Conservation (phyloP, 92 coral and sea anemone species). For the Pocillopora meandrina region DNA sequence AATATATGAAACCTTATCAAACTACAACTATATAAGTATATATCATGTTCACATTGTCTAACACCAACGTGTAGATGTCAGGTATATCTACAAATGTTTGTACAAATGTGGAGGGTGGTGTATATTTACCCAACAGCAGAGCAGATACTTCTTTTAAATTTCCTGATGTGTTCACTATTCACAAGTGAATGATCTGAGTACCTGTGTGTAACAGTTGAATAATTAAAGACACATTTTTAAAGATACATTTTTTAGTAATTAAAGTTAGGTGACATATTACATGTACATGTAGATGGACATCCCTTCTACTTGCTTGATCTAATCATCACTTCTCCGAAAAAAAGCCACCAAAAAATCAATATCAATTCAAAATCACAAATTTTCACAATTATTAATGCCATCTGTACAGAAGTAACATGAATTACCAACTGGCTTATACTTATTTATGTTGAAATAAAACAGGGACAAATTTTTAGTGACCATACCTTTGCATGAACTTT, state of each 20-base stretch:
- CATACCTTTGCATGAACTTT: slow-evolving; percentile 85
- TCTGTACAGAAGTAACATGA: background rate
- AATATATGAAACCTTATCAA: too few relatives aligned
- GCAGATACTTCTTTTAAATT: slow-evolving; percentile 26
- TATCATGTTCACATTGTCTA: background rate
- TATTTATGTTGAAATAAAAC: background rate
- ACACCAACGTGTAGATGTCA: background rate
- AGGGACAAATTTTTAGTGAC: slow-evolving; percentile 15
- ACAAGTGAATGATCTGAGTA: slow-evolving; percentile 15
- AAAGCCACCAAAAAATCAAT: too few relatives aligned
- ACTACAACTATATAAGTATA: background rate
- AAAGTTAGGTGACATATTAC: too few relatives aligned
- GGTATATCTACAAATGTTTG: background rate
- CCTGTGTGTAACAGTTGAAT: background rate
- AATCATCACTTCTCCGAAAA: too few relatives aligned
- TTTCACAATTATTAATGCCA: too few relatives aligned
- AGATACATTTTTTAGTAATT: too few relatives aligned
- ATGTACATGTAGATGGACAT: too few relatives aligned
- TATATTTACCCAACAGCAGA: slow-evolving; percentile 40
- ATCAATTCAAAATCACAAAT: too few relatives aligned
- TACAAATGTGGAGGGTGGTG: background rate
- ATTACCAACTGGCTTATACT: too few relatives aligned
- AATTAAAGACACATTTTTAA: background rate
- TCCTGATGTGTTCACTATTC: slow-evolving; percentile 12
- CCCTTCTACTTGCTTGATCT: too few relatives aligned